Base-by-base conservation (phyloP, 2,797 vertebrate species). In the Acrossocheilus fasciatus region DNA sequence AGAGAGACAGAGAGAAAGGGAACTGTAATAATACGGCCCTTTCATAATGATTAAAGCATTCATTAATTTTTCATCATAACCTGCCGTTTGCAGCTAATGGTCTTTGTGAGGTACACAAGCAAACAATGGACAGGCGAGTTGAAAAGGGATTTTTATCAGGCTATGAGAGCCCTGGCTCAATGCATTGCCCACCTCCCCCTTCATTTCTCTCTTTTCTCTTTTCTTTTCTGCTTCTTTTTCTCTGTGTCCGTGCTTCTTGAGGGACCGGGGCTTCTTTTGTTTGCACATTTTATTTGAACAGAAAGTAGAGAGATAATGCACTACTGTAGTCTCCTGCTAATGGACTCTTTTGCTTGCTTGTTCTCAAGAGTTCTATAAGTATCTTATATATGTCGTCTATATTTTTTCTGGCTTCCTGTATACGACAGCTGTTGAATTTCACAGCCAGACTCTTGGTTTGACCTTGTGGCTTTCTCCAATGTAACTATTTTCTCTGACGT, bases 1-100 rank as follows among this genome's bases (percentile, higher is more conserved):
- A 92, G 89, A 85, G 81, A 90, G 36, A 89, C 92, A 88, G 89
- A 87, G 92, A 87, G 90, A 87, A 81, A 93, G 93, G 52, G 36
- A 79, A 92, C 90, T 91, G 93, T 94, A 94, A 96, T 97, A 97
- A 97, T 97, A 96, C 94, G 93, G 95, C 93, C 95, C 95, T 96
- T 96, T 97, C 96, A 96, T 97, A 97, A 98, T 97, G 97, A 98
- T 97, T 97, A 97, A 97, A 96, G 96, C 95, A 96, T 97, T 98
- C 97, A 98, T 99, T 98, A 97, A 98, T 97, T 97, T 98, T 98
- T 98, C 97, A 97, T 97, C 95, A 97, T 96, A 97, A 98, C 96
- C 98, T 98, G 97, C 97, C 97, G 96, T 97, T 98, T 96, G 97
- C 96, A 96, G 93, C 97, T 97, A 99, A 98, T 98, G 96, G 97